Evolutionary conservation across 2,113 vertebrate genomes (phyloP).

Genomic region (Tyto alba): DNA sequence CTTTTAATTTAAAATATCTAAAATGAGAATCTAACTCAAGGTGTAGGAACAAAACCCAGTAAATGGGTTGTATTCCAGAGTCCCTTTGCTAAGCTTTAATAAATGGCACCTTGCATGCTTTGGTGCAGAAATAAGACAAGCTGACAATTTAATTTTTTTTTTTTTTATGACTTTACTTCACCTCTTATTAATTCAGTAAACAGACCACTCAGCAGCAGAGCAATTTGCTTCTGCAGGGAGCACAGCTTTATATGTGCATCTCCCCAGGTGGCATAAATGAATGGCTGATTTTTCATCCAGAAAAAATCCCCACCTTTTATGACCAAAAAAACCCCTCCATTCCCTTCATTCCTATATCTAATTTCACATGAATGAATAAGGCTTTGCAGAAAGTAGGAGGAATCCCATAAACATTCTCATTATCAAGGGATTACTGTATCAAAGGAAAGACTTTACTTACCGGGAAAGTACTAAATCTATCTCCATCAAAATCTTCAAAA

Average conservation of each 20-base stretch:
- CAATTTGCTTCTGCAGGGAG: slow-evolving; percentile 22
- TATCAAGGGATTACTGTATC: background rate
- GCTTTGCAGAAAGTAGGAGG: background rate
- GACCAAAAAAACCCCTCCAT: background rate
- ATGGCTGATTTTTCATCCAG: background rate
- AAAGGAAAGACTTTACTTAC: slow-evolving; percentile 65
- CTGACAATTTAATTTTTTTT: background rate
- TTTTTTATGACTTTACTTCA: background rate
- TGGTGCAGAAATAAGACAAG: slow-evolving; percentile 18
- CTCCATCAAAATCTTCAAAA: slow-evolving; percentile 71
- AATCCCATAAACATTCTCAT: background rate
- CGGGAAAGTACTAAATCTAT: slow-evolving; percentile 74
- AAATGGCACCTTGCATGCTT: background rate
- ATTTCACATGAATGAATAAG: slow-evolving; percentile 22
- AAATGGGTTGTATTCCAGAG: background rate
- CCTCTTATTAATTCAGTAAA: slow-evolving; percentile 40
- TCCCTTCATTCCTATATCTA: background rate
- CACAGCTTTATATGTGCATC: background rate
- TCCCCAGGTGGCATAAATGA: background rate
- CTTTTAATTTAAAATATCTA: slow-evolving; percentile 36
- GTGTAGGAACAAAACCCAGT: background rate
- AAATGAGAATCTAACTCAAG: slow-evolving; percentile 48
- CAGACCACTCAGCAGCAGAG: slow-evolving; percentile 20
- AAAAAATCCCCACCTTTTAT: background rate
- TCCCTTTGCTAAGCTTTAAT: background rate